Base-by-base conservation (phyloP, 2,113 vertebrate genomes). In the Loxodonta africana region DNA sequence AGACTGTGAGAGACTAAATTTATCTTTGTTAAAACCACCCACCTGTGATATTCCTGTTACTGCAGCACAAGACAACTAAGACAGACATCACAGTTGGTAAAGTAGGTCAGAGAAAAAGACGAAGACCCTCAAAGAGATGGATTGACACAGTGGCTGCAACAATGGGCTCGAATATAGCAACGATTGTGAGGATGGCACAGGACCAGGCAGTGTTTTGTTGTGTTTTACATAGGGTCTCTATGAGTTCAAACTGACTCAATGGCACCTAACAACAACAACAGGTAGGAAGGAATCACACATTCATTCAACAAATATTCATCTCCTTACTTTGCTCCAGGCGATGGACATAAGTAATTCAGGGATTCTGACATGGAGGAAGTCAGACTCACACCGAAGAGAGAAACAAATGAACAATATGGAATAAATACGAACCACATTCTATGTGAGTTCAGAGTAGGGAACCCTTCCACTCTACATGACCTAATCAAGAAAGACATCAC, bases 401-500 rank as follows among this genome's bases (percentile, higher is more conserved):
- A 71, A 60, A 23, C 0, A 10, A 74, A 25, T n/a, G 21, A 77
- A n/a, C 4, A 8, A 12, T 26, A 9, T 0, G 11, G 33, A 17
- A 28, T 12, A 46, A 17, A 51, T 18, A 26, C 0, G 14, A 69
- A 21, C 25, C 51, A 2, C 0, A 0, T 12, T n/a, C 53, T n/a
- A 2, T 0, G 9, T 53, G 37, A 37, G 12, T 20, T 74, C 25
- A 28, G 44, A 63, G 21, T 37, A 74, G 23, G 33, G 12, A 46
- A n/a, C 14, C 25, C 2, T 17, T 41, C 41, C 73, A 0, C 18
- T 3, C 28, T 4, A 41, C 7, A 17, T 1, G 4, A 51, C 71
- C 33, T 3, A 2, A 17, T n/a, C 51, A 26, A 28, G 63, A 88
- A 60, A 28, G 74, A 28, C 80, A 9, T 33, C 65, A 76, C 46